Conservation (phyloP, 2,888 invertebrate genomes). For the Cerastis rubricosa region DNA sequence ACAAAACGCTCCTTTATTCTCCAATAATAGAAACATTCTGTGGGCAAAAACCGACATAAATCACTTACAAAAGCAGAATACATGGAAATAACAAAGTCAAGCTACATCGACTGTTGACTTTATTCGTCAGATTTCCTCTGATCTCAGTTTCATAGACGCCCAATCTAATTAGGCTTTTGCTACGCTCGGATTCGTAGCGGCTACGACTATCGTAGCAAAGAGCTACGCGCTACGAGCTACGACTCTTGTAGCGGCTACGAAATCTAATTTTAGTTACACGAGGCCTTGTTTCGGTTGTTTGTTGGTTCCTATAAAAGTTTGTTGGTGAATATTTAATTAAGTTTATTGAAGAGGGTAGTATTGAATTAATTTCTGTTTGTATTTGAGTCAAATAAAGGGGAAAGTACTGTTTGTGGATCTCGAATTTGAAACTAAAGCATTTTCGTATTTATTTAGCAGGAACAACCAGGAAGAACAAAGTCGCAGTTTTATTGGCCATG, state of each 20-base stretch:
- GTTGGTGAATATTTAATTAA: conserved; percentile 53
- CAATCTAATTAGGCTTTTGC: conserved; percentile 65
- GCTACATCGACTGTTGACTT: conserved; percentile 49
- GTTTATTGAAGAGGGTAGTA: conserved; percentile 36
- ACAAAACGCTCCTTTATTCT: neutral
- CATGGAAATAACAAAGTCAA: conserved; percentile 36
- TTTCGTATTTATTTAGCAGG: neutral
- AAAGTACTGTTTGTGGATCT: conserved; percentile 15
- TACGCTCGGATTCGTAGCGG: conserved; percentile 61
- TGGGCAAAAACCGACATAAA: conserved; percentile 34
- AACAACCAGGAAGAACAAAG: neutral
- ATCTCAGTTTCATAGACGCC: conserved; percentile 63
- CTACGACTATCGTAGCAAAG: conserved; percentile 58
- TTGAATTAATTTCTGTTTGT: conserved; percentile 49
- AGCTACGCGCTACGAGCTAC: conserved; percentile 61
- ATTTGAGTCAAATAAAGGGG: conserved; percentile 4
- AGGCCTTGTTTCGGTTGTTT: conserved; percentile 60
- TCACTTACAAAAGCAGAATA: conserved; percentile 36
- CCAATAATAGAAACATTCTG: neutral
- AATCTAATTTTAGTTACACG: conserved; percentile 64
- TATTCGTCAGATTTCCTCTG: conserved; percentile 48
- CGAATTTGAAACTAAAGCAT: neutral
- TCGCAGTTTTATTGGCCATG: neutral
- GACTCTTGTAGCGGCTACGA: conserved; percentile 59
- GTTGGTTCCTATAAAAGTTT: conserved; percentile 48